Evolutionary conservation across 2,113 vertebrate species (phyloP).

Genomic region (Alouatta palliata): DNA sequence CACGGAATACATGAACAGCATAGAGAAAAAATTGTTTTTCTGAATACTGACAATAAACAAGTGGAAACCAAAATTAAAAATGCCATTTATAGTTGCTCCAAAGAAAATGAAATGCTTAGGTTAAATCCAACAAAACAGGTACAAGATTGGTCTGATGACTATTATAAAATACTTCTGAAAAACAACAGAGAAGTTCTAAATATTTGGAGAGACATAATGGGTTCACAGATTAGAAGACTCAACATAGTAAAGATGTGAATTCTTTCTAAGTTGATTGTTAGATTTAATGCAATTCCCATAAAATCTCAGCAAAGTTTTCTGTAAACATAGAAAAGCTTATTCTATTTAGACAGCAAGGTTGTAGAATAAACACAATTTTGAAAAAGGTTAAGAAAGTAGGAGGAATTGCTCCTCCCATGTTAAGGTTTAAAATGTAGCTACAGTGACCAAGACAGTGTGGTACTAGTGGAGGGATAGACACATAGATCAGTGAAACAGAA

Average conservation of each 20-base stretch:
- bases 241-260: no score
- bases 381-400: neutral
- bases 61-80: neutral
- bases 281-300: neutral
- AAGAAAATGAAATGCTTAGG: neutral
- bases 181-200: neutral
- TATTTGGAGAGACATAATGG: neutral
- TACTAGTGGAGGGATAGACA: neutral
- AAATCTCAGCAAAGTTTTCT: neutral
- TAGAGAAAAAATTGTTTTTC: neutral
- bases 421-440: neutral
- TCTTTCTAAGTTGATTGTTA: neutral
- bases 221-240: neutral
- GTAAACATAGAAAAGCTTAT: neutral
- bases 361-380: neutral
- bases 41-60: neutral
- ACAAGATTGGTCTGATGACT: neutral
- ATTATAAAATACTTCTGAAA: neutral
- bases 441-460: neutral
- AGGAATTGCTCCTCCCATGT: neutral
- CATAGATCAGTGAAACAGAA: neutral
- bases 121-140: neutral
- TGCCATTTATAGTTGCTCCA: neutral
- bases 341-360: neutral
- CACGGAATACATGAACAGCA: neutral